Percentiles rank a stretch among this genome's conserved stretches.
phyloP scores from a whole-genome alignment of 2,797 vertebrate genomes.

The Hippoglossus hippoglossus region DNA sequence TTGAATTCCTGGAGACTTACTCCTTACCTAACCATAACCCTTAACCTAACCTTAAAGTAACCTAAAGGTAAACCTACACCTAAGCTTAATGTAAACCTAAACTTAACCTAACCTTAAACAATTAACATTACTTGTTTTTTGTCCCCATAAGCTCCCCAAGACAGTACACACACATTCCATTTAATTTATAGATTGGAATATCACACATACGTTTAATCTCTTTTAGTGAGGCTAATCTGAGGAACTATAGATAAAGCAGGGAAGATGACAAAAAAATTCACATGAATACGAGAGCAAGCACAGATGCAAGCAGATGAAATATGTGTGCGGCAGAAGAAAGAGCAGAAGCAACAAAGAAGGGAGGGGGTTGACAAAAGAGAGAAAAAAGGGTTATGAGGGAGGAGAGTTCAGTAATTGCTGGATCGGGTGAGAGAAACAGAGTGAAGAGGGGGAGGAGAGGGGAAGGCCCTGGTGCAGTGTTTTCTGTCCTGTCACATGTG shows the following conservation, averaged over 20 bases:
- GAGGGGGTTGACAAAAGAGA: conserved; percentile 14
- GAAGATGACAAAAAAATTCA: background rate
- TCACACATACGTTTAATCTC: conserved; percentile 2
- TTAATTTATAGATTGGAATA: background rate
- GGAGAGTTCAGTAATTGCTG: conserved; percentile 44
- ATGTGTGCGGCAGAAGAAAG: conserved; percentile 8
- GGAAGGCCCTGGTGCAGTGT: conserved; percentile 52
- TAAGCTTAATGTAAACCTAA: too few species aligned
- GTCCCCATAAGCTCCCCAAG: too few species aligned
- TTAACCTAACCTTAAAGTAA: too few species aligned
- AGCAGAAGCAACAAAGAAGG: conserved; percentile 12
- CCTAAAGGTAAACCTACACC: too few species aligned
- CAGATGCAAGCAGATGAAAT: conserved; percentile 15
- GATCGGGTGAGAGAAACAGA: conserved; percentile 37
- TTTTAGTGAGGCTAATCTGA: conserved; percentile 14
- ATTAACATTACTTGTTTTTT: too few species aligned
- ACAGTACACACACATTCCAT: too few species aligned
- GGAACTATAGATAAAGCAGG: background rate
- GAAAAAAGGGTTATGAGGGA: conserved; percentile 31
- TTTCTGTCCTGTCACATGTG: conserved; percentile 77
- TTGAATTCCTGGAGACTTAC: too few species aligned
- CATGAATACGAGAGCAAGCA: conserved; percentile 1
- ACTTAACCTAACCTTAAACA: too few species aligned
- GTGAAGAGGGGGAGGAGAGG: conserved; percentile 21
- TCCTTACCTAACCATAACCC: too few species aligned